Base-by-base conservation (phyloP, 1,140 invertebrate genomes). In the Bombyx mandarina region DNA sequence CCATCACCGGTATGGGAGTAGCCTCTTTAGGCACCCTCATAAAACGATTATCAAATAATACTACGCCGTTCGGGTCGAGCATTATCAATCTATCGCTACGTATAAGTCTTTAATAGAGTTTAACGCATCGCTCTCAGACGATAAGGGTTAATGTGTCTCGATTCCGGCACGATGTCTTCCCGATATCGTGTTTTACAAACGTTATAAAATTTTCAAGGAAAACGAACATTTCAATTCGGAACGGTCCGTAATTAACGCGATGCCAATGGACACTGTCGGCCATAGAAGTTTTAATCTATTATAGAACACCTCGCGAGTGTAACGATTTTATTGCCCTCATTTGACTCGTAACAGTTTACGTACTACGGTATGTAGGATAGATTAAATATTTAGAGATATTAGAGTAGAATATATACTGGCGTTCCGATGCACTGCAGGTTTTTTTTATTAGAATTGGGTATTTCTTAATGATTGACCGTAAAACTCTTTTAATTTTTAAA, bases 11-110 rank as follows among this genome's bases (percentile, higher is more conserved):
- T 81, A 82, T 81, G 65, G 75, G 69, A 78, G 79, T 77, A 75
- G 71, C 72, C 69, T 77, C 71, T 75, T 73, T 69, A 71, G 69
- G 71, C 63, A 79, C 77, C 80, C 76, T 72, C 75, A 79, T 86
- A 84, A 86, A 84, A 82, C 82, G 75, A 86, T 86, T 82, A 84
- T 80, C 75, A 76, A 82, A 81, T 74, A 72, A 81, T 75, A 72
- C 79, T 70, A 61, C 62, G 55, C 57, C 69, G 71, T 75, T 73
- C 67, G 69, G 66, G 63, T 56, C 57, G 58, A 54, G 57, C 58
- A 60, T 57, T 74, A 73, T 77, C 66, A 65, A 61, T 72, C 66
- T 72, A 71, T 73, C 65, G 58, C 54, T 66, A 67, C 68, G 62
- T 75, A 18, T 46, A 63, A 61, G 62, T 69, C 67, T 59, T 69